Evolutionary conservation across 2,888 invertebrate species (phyloP), one percentile per base, ranked within the genome.

Genomic region (Dicyrtoma fusca): DNA sequence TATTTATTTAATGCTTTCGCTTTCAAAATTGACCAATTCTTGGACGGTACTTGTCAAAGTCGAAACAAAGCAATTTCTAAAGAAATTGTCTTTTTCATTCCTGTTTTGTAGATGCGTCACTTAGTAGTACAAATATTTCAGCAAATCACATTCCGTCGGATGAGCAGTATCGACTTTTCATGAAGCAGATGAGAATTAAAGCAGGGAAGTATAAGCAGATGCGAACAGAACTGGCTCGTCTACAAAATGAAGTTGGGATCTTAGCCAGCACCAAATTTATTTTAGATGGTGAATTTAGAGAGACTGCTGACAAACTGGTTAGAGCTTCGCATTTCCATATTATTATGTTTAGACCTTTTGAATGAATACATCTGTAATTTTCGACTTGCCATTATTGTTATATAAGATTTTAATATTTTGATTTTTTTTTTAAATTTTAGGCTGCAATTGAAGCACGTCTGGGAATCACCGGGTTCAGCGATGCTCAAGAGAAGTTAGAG

Each of bases 241-340:
- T 71, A 23, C 71, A 71, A n/a, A 51, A 62, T 42, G 71, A 71
- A 49, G 45, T 55, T 0, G 71, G 71, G 1, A 64, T 71, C 21
- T 23, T 71, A 10, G 10, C 71, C 42, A 64, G 64, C 53, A 71
- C 71, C 19, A 71, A 71, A 47, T 71, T 64, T 25, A 71, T 64
- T 25, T n/a, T 71, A 8, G 61, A 63, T 17, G 71, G 71, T 5
- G 71, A 71, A 55, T 26, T 64, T 4, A 44, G 51, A 47, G 55
- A 71, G 14, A 63, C 55, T 6, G 14, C 19, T 13, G 44, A 59
- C 0, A 42, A 64, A 17, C 34, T 71, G 49, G 65, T 65, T 34
- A 34, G 34, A 34, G 3, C 34, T 34, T 34, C 8, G 34, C 34
- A 34, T 34, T 34, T 34, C 4, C 34, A 34, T 34, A 5, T 5